Conservation (phyloP, 2,888 invertebrate genomes). For the Cremastinae sp. region DNA sequence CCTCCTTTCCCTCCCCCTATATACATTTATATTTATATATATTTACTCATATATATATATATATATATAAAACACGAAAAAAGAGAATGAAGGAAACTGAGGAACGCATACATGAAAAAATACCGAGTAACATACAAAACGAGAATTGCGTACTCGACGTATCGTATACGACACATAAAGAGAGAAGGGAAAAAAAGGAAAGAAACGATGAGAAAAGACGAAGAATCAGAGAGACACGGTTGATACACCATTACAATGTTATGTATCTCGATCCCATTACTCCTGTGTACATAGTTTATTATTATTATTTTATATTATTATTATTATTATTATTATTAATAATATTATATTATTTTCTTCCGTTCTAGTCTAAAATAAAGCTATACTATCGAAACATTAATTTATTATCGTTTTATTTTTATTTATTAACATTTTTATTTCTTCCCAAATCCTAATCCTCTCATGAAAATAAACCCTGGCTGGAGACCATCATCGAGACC, state of each 20-base stretch:
- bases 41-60: constrained; percentile 40
- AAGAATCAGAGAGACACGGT: constrained; percentile 52
- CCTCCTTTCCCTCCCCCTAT: constrained; percentile 33
- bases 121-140: constrained; percentile 8
- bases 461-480: background rate
- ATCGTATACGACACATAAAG: constrained; percentile 47
- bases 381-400: constrained; percentile 77
- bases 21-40: constrained; percentile 25
- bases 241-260: constrained; percentile 70
- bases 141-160: constrained; percentile 32
- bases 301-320: constrained; percentile 71
- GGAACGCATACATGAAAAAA: background rate
- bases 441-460: background rate
- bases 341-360: constrained; percentile 78
- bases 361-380: constrained; percentile 80
- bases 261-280: constrained; percentile 74
- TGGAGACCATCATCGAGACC: background rate
- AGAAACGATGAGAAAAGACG: no score
- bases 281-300: constrained; percentile 78
- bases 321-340: constrained; percentile 65
- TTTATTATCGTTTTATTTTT: constrained; percentile 63
- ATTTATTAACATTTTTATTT: constrained; percentile 15
- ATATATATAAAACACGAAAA: background rate
- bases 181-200: constrained; percentile 25
- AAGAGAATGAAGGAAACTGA: background rate